Base-by-base conservation (phyloP, 1,140 invertebrate species). In the Vanessa tameamea region DNA sequence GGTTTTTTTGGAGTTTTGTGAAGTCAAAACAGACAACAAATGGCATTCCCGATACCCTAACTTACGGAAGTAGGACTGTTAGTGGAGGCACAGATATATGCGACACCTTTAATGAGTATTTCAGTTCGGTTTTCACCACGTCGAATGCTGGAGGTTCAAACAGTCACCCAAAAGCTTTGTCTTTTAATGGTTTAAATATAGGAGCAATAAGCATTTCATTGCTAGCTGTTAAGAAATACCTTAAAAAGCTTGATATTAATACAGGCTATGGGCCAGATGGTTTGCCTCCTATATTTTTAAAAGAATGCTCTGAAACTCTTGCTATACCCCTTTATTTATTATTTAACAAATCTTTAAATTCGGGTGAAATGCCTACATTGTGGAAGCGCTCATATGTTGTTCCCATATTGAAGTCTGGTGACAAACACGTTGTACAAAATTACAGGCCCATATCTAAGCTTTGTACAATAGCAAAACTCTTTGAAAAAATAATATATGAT, bases 301-400 rank as follows among this genome's bases (percentile, higher is more conserved):
- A 73, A 61, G 50, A 48, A 37, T 78, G 73, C 66, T 57, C 57
- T n/a, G 11, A 4, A 16, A n/a, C 20, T 47, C 47, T 78, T n/a
- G 11, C 73, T 15, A 14, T 73, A 0, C 73, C 73, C 2, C 26
- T 75, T 63, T 63, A 31, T 66, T 47, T 75, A 4, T 65, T 73
- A n/a, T 75, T 73, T 26, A 73, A 73, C 16, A 57, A 61, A 12
- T 78, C 77, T 1, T 16, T 78, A 1, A 8, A n/a, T 9, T 16
- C 47, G 4, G 73, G 73, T 53, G 47, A 55, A 13, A 65, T 78
- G 47, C 77, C 77, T 12, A 1, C 20, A 12, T 43, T 48, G 12
- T 78, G 77, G 73, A 78, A 78, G 26, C 26, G 2, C 26, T 1
- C 26, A 31, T 31, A 31, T 6, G 26, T 31, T 31, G 26, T 31